Base-by-base conservation (phyloP, 2,888 invertebrate genomes). In the Hyposoter didymator region DNA sequence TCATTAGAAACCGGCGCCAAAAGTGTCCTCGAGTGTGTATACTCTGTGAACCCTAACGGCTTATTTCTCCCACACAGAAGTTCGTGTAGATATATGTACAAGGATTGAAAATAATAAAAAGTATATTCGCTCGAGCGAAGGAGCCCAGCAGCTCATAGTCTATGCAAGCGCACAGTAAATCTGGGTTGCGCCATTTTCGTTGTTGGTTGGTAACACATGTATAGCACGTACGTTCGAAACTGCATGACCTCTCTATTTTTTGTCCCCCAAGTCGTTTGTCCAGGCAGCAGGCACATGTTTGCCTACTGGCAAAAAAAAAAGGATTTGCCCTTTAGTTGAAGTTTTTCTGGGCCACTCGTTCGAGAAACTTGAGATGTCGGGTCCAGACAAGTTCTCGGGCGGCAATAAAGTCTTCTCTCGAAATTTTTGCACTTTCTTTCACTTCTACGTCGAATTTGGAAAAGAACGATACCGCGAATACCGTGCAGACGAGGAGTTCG, bases 1-100 rank as follows among this genome's bases (percentile, higher is more conserved):
- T 82, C 84, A 73, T 85, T 85, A 85, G 78, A 69, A 85, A 78
- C 47, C 69, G 69, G 49, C 74, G 67, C 67, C 73, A 82, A 78
- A 85, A 85, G 62, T 78, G 78, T 69, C 69, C 49, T 52, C 17
- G 43, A 74, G 64, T 62, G 82, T 59, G 59, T 69, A 62, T 70
- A 79, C 70, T 70, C 64, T 49, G 45, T 66, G 35, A 14, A 43
- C 49, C 64, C 66, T 67, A 70, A 82, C 35, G 70, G 78, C 59
- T 74, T 78, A 85, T 82, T 85, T 78, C 74, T 74, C 49, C 55
- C 55, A 73, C 47, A 72, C n/a, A 47, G 32, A n/a, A 59, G 28
- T 55, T 19, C 19, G 19, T 8, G 8, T 47, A 14, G 32, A 28
- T 7, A 17, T 28, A 12, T 45, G 12, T 62, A 35, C 7, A 22